Base-by-base conservation (phyloP, 2,888 invertebrate species). In the Microplitis manilae region DNA sequence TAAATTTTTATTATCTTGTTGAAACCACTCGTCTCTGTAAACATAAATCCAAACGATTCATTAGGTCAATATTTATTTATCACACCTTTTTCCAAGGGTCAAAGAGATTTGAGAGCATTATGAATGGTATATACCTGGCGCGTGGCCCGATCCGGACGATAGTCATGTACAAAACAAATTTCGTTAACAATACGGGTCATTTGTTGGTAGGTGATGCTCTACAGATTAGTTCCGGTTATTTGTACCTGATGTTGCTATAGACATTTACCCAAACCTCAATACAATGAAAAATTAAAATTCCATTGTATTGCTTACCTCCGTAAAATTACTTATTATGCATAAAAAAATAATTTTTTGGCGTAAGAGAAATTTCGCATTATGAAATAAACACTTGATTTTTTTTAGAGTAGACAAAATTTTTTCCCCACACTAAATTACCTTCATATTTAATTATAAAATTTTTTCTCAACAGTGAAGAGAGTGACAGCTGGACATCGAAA, bases 401-500 rank as follows among this genome's bases (percentile, higher is more conserved):
- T 1, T 20, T 20, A 1, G 1, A 20, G 20, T 20, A 1, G 20
- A 20, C 1, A 20, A 20, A 20, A 20, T 20, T 20, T 20, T 20
- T 30, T 30, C 30, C 30, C 2, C 30, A 30, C 2, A 30, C 30
- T 30, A 30, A 30, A 30, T 30, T 30, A 30, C 2, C 30, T 30
- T 30, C 4, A 30, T 30, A 30, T 4, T 30, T 30, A 30, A 30
- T 30, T 30, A 20, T 2, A 20, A 20, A 20, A 50, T 50, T 50
- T 50, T 50, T 69, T 73, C 17, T 68, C 5, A 15, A 41, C 62
- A 84, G 84, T 41, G 79, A 82, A 41, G 75, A 76, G 62, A 68
- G n/a, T 61, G 79, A 82, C 13, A 80, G 74, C 17, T 79, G 77
- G 77, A 73, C 74, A 2, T 76, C 79, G 65, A 81, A 78, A 9